Conservation (phyloP, 2,797 vertebrate species). For the Eremophila alpestris region DNA sequence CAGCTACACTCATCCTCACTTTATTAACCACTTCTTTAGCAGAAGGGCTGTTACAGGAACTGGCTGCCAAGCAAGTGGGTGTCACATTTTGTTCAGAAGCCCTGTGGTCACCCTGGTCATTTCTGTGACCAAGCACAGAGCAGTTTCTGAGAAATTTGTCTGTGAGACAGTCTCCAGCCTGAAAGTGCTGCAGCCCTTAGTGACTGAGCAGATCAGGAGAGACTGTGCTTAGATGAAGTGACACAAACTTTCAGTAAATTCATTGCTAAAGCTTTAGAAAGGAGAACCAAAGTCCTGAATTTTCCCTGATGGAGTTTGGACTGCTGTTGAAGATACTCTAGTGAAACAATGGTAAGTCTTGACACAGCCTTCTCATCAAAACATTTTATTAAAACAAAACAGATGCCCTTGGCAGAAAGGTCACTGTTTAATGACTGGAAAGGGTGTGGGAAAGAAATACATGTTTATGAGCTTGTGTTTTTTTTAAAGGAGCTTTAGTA, state of each 20-base stretch:
- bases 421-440: background rate
- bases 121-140: background rate
- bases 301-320: background rate
- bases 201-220: background rate
- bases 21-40: background rate
- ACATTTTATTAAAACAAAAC: background rate
- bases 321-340: background rate
- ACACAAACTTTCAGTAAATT: background rate
- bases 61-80: background rate
- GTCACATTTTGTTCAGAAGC: background rate
- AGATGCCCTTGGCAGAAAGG: background rate
- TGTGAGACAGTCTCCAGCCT: background rate
- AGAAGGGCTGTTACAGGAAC: background rate
- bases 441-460: slow-evolving; percentile 23
- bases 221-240: background rate
- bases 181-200: background rate
- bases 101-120: background rate
- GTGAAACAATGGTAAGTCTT: background rate
- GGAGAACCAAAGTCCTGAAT: background rate
- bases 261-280: background rate
- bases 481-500: background rate
- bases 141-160: background rate
- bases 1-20: background rate
- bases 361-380: background rate
- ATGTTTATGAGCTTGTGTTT: background rate